Conservation (phyloP, 2,888 invertebrate species). For the Nesidiocoris tenuis region DNA sequence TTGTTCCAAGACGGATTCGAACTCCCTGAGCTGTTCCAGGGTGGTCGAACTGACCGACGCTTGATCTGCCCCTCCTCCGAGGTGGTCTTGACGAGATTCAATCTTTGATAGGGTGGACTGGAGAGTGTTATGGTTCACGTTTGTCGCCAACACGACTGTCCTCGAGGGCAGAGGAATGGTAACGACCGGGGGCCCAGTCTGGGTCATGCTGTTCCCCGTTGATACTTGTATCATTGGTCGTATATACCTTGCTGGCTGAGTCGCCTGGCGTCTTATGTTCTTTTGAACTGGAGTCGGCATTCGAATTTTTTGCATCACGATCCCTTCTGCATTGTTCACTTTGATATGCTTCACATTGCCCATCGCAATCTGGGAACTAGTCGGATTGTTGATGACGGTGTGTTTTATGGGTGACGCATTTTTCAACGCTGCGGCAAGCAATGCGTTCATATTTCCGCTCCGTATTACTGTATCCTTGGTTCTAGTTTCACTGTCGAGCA, state of each 20-base stretch:
- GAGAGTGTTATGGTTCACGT: constrained; percentile 45
- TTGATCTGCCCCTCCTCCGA: constrained; percentile 54
- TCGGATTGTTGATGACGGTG: constrained; percentile 36
- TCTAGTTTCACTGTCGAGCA: constrained; percentile 45
- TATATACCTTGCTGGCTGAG: constrained; percentile 59
- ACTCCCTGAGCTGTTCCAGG: constrained; percentile 73
- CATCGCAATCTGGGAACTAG: constrained; percentile 19
- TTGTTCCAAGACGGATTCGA: constrained; percentile 77
- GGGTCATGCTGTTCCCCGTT: constrained; percentile 61
- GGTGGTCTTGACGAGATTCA: constrained; percentile 51
- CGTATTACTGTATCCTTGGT: constrained; percentile 56
- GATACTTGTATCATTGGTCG: constrained; percentile 62
- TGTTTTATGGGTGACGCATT: constrained; percentile 47
- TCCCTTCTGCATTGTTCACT: constrained; percentile 57
- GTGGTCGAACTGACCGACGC: constrained; percentile 72
- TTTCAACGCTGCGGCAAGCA: constrained; percentile 57
- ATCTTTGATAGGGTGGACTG: constrained; percentile 41
- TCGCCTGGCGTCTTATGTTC: constrained; percentile 55
- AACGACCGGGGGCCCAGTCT: constrained; percentile 57
- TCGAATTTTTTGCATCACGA: constrained; percentile 54
- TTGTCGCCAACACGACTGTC: constrained; percentile 51
- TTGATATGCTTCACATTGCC: constrained; percentile 52
- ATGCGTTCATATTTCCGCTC: constrained; percentile 56
- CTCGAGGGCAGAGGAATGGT: constrained; percentile 49
- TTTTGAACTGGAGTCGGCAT: constrained; percentile 53